Conservation (phyloP, 1,140 invertebrate species). For the Acromyrmex charruanus region DNA sequence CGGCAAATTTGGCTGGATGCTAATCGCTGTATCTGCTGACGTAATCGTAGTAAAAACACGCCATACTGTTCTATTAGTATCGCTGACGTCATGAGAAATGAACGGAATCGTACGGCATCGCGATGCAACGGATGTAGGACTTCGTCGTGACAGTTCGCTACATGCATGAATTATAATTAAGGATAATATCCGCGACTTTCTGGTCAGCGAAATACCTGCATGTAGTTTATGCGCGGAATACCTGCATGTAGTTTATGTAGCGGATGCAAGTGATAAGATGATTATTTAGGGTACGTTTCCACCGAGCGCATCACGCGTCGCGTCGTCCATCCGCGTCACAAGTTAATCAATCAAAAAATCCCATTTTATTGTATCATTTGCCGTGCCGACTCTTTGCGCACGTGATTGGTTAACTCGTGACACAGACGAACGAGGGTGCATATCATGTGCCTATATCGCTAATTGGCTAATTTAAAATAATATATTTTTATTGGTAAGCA, state of each 20-base stretch:
- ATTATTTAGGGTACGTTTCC: not conserved
- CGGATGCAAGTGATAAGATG: constrained; percentile 34
- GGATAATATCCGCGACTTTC: constrained; percentile 10
- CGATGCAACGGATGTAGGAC: not conserved
- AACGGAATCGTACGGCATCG: constrained; percentile 11
- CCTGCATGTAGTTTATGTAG: not conserved
- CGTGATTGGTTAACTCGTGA: too few relatives aligned
- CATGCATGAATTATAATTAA: constrained; percentile 51
- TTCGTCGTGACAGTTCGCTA: constrained; percentile 24
- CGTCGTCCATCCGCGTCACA: too few relatives aligned
- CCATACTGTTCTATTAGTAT: not conserved
- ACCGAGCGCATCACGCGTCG: too few relatives aligned
- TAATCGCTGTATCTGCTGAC: not conserved
- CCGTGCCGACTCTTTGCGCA: too few relatives aligned
- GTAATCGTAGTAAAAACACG: not conserved
- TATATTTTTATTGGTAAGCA: too few relatives aligned
- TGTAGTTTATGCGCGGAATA: not conserved
- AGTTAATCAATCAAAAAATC: too few relatives aligned
- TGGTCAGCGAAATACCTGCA: not conserved
- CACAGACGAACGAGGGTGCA: too few relatives aligned
- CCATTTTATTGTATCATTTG: too few relatives aligned
- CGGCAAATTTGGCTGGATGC: constrained; percentile 17
- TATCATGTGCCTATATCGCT: too few relatives aligned
- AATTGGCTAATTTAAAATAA: too few relatives aligned
- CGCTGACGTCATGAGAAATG: constrained; percentile 44